Evolutionary conservation across 2,888 invertebrate genomes (phyloP), one percentile per base, ranked within the genome.

Genomic region (Mesopsocus fuscifrons): DNA sequence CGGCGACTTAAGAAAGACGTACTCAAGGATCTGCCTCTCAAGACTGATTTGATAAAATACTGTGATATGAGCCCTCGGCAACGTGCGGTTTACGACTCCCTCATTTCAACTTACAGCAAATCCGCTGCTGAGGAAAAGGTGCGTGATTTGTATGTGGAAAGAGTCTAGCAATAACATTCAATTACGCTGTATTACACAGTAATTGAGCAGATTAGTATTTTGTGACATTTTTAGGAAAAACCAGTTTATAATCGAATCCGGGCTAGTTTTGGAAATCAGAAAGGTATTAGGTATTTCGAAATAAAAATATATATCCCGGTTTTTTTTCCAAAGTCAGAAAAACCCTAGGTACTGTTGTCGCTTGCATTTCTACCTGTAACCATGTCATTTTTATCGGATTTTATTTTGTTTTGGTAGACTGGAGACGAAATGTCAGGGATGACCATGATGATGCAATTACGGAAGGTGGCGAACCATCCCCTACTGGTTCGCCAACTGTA

Each of bases 401-500:
- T n/a, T n/a, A n/a, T n/a, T n/a, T n/a, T n/a, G n/a, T n/a, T n/a
- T n/a, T n/a, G n/a, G n/a, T n/a, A n/a, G n/a, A n/a, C n/a, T n/a
- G n/a, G n/a, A n/a, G n/a, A n/a, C n/a, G n/a, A n/a, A n/a, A n/a
- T n/a, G n/a, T n/a, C n/a, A n/a, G n/a, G n/a, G n/a, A 70, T 78
- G 57, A 70, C 77, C 1, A 82, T 88, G 67, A 79, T 92, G 77
- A 91, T 92, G 78, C 84, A 91, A 59, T 72, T 97, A 62, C 68
- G 95, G 2, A 94, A 92, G 60, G 67, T 85, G 17, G 87, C 94
- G 30, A 95, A 95, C 65, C 97, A 97, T 62, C 92, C 94, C 0
- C 64, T 92, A 8, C 66, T 97, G 1, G 65, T 85, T 49, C 71
- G 92, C 22, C 70, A 70, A 55, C 72, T 46, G 48, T 50, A 49